phyloP scores from a whole-genome alignment of 1,140 invertebrate species.

The Aphaenogaster floridana region DNA sequence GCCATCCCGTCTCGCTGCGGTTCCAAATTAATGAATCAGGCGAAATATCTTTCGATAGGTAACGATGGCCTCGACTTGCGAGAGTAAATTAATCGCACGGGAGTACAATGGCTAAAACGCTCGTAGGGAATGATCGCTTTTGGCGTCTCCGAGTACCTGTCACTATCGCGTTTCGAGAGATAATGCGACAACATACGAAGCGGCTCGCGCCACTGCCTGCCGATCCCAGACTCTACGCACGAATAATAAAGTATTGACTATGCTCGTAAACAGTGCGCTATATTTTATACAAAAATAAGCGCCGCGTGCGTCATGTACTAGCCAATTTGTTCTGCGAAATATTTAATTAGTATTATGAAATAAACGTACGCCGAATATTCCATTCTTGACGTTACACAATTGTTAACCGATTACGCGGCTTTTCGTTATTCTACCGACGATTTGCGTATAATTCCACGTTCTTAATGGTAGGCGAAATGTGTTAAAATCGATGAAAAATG shows the following conservation, averaged over 20 bases:
- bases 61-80: not conserved
- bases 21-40: slow-evolving; percentile 10
- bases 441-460: not conserved
- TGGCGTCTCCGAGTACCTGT: slow-evolving; percentile 8
- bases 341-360: not conserved
- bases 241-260: not conserved
- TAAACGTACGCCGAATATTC: not conserved
- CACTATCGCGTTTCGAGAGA: slow-evolving; percentile 3
- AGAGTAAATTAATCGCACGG: slow-evolving; percentile 14
- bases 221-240: not conserved
- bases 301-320: not conserved
- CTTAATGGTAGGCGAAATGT: not conserved
- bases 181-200: not conserved
- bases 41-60: not conserved
- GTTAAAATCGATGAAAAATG: not conserved
- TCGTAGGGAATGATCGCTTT: slow-evolving; percentile 3
- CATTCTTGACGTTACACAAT: not conserved
- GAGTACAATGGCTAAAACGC: not conserved
- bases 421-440: not conserved
- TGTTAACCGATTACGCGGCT: not conserved
- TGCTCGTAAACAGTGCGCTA: not conserved
- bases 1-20: not conserved
- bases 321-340: not conserved
- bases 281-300: not conserved
- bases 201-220: not conserved